Base-by-base conservation (phyloP, 2,797 vertebrate genomes). In the Coregonus suidteri region DNA sequence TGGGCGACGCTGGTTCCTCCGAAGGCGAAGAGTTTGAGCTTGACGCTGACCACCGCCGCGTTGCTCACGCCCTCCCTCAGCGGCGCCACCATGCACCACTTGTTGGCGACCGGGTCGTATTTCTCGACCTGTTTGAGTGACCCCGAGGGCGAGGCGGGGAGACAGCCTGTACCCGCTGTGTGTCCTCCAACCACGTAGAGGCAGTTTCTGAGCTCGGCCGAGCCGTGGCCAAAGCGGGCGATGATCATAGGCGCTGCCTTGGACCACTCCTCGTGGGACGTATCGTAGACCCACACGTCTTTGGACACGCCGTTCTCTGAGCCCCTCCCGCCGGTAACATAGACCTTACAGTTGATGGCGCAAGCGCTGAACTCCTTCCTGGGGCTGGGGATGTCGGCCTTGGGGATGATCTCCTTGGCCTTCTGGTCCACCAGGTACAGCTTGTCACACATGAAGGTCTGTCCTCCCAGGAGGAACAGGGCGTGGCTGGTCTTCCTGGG, bases 201-300 rank as follows among this genome's bases (percentile, higher is more conserved):
- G 84, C 95, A 96, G 85, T 97, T 95, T 79, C 95, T 96, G 31
- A 97, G 94, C 76, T 97, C 96, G 0, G 96, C 96, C 73, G 96
- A 97, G 52, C 96, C 96, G 0, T 97, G 96, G 16, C 96, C 95
- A 82, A 96, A 97, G 52, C 96, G 91, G 81, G 96, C 96, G 14
- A 96, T 95, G 25, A 97, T 91, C 96, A 97, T 97, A 64, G 96
- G 96, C 25, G 96, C 96, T 0, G 96, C 96, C 84, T 97, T 96
- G 0, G 95, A 96, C 96, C 96, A 97, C 81, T 96, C 96, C 81
- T 96, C 96, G 0, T 95, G 95, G 77, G 96, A 91, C 18, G 96
- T 96, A 76, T 97, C 96, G 9, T 97, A 97, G 20, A 97, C 96
- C 96, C 96, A 97, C 72, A 97, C 96, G 0, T 96, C 96, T 80